These are phyloP conservation scores for Ataeniobius toweri DNA, from an alignment of 2,797 vertebrate species.

Conservation along the genomic window DNA sequence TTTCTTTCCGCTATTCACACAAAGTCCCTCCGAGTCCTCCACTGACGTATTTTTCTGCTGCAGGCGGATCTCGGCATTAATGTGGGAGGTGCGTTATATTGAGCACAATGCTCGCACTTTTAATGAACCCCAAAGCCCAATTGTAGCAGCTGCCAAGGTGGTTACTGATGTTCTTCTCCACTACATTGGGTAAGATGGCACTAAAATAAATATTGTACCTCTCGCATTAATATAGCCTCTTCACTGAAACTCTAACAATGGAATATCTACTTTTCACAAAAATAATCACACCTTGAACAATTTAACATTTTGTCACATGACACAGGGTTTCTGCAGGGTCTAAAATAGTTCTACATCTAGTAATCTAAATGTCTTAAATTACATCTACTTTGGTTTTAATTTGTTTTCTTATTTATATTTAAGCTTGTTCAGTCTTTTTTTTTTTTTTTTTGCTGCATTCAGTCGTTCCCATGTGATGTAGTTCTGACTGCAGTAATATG, in stretches of 20 bases:
- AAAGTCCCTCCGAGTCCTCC: neutral
- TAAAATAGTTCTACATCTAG: neutral
- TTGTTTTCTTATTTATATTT: neutral
- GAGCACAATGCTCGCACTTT: slow-evolving; percentile 98
- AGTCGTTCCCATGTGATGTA: too few relatives aligned
- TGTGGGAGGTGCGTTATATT: slow-evolving; percentile 99
- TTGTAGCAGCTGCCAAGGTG: slow-evolving; percentile 93
- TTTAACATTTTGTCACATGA: too few relatives aligned
- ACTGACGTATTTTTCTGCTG: slow-evolving; percentile 5
- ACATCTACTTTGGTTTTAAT: neutral
- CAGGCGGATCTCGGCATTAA: slow-evolving; percentile 96
- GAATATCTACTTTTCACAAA: too few relatives aligned
- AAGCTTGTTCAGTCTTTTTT: neutral
- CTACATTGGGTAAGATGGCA: slow-evolving; percentile 89
- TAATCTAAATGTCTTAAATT: neutral
- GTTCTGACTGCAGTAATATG: neutral
- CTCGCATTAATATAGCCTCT: neutral
- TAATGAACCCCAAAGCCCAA: slow-evolving; percentile 97
- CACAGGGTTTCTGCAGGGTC: too few relatives aligned
- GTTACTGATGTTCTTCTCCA: slow-evolving; percentile 92
- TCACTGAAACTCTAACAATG: neutral
- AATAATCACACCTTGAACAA: too few relatives aligned
- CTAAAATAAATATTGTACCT: neutral
- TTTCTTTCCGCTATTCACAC: neutral
- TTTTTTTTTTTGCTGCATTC: neutral